Conservation (phyloP, 2,888 invertebrate species). For the Mellilla xanthometata region DNA sequence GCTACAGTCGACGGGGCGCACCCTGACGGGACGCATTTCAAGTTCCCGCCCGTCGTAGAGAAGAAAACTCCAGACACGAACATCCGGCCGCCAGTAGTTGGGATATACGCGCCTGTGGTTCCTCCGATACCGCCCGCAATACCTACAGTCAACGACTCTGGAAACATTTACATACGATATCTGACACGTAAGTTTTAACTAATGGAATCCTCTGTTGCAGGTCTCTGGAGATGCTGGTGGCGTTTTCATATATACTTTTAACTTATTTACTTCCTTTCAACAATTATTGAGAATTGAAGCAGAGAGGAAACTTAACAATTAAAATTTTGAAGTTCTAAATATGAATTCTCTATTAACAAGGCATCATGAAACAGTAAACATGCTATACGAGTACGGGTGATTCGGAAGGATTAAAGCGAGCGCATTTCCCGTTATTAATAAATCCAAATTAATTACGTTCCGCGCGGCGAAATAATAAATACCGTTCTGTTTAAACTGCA, state of each 20-base stretch:
- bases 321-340: not conserved
- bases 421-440: slow-evolving; percentile 32
- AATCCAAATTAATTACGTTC: slow-evolving; percentile 51
- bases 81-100: slow-evolving; percentile 41
- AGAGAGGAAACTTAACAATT: slow-evolving; percentile 15
- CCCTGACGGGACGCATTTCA: slow-evolving; percentile 19
- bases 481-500: slow-evolving; percentile 52
- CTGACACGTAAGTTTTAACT: slow-evolving; percentile 72
- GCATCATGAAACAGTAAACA: slow-evolving; percentile 9
- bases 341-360: too few relatives aligned
- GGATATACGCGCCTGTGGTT: slow-evolving; percentile 38
- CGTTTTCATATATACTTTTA: too few relatives aligned
- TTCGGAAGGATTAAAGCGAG: slow-evolving; percentile 25
- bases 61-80: slow-evolving; percentile 25
- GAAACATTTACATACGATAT: slow-evolving; percentile 67
- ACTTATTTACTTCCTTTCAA: too few relatives aligned
- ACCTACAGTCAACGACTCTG: slow-evolving; percentile 60
- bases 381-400: slow-evolving; percentile 12
- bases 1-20: slow-evolving; percentile 9
- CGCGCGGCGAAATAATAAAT: slow-evolving; percentile 54
- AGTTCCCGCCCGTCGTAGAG: slow-evolving; percentile 19
- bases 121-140: slow-evolving; percentile 42
- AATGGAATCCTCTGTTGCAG: slow-evolving; percentile 60
- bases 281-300: too few relatives aligned
- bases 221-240: slow-evolving; percentile 3